Base-by-base conservation (phyloP, 2,888 invertebrate genomes). In the Catocala sponsa region DNA sequence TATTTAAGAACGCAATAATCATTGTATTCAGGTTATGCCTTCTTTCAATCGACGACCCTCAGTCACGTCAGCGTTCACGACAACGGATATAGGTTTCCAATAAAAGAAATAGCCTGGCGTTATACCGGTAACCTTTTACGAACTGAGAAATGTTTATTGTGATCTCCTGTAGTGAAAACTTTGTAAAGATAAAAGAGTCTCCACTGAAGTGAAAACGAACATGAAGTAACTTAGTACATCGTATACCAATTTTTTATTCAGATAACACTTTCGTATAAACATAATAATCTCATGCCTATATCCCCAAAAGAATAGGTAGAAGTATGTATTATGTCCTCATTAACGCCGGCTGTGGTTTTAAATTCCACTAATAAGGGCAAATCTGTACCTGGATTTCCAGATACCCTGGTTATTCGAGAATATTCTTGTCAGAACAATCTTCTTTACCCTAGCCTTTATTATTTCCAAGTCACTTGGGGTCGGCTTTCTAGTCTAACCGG, bases 31-130 rank as follows among this genome's bases (percentile, higher is more conserved):
- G 52, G 5, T 53, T 50, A 50, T 50, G 50, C 25, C 11, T 58
- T 46, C 41, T 62, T 62, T 42, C 11, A 67, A 57, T 55, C 41
- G 65, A 51, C 48, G 50, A 48, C 46, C 38, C 54, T 15, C 13
- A 38, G 59, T 59, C 52, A 52, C 68, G 72, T 74, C 72, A 74
- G 68, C 72, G 38, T 66, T 61, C 60, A 69, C 43, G 52, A 47
- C 55, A 54, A 56, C 54, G 53, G 25, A 49, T 74, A 71, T 74
- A 68, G 68, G 59, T 71, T 74, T 74, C 38, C 69, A 71, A 74
- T 74, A 74, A 74, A 72, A 63, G 59, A 72, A 74, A 74, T 59
- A 64, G 52, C 57, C 11, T 51, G 7, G 7, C 25, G 15, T 44
- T 51, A 35, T 51, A 38, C 12, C 38, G 38, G 13, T 25, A 12